Percentiles rank a stretch among this genome's conserved stretches.
Evolutionary conservation across 2,888 invertebrate genomes (phyloP).

Genomic region (Yponomeuta evonymella): DNA sequence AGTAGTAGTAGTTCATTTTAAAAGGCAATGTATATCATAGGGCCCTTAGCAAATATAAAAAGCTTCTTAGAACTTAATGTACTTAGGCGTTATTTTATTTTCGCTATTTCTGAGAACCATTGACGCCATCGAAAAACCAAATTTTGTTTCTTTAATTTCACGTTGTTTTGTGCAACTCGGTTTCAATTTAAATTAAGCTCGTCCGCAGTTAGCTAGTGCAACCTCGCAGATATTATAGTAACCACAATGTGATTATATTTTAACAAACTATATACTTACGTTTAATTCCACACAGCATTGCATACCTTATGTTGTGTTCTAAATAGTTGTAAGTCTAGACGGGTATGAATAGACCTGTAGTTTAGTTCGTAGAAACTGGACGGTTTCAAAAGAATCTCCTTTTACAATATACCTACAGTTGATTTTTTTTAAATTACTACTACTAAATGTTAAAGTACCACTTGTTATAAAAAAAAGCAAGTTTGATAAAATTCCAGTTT

Average conservation of each 20-base stretch:
- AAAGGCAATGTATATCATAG: neutral
- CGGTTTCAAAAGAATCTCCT: slow-evolving; percentile 43
- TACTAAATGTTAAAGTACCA: slow-evolving; percentile 21
- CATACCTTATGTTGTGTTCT: slow-evolving; percentile 59
- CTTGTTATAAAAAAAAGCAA: slow-evolving; percentile 5
- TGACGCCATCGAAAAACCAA: neutral
- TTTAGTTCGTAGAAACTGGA: slow-evolving; percentile 19
- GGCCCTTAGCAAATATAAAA: too few species aligned
- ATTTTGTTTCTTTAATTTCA: neutral
- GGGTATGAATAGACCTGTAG: slow-evolving; percentile 42
- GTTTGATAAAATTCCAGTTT: neutral
- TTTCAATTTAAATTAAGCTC: slow-evolving; percentile 35
- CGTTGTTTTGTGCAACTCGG: neutral
- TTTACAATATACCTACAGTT: slow-evolving; percentile 51
- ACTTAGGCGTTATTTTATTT: neutral
- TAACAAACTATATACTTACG: slow-evolving; percentile 37
- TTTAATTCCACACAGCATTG: slow-evolving; percentile 60
- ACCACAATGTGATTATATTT: slow-evolving; percentile 43
- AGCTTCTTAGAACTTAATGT: neutral
- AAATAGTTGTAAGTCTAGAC: slow-evolving; percentile 54
- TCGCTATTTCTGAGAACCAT: neutral
- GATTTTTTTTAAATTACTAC: slow-evolving; percentile 17
- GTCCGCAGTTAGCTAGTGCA: slow-evolving; percentile 54
- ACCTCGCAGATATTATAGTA: slow-evolving; percentile 63
- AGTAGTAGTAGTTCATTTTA: neutral